A percentile compares a stretch with the other conserved stretches of the same genome.
These are phyloP conservation scores for Ptychoptera contaminata DNA, from an alignment of 2,888 invertebrate genomes.

Conservation along the genomic window DNA sequence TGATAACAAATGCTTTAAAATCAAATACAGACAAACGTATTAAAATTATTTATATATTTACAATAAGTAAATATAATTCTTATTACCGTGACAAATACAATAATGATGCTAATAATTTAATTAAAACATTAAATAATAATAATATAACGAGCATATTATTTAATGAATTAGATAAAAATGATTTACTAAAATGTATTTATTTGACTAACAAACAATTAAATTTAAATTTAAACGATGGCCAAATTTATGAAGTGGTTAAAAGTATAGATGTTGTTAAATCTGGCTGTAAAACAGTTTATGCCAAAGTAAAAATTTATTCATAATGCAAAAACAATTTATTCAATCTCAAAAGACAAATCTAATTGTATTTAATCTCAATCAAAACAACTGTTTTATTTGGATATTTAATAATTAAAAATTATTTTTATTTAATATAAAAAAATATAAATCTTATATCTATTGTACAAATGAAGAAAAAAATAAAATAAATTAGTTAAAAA, in stretches of 20 bases:
- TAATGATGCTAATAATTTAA: conserved; percentile 2
- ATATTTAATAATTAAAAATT: neutral
- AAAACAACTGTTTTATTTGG: no score
- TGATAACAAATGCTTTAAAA: no score
- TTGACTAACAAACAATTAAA: neutral
- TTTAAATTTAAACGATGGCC: conserved; percentile 1
- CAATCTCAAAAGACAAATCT: neutral
- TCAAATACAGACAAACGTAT: neutral
- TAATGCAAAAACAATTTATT: neutral
- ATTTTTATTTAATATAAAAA: neutral
- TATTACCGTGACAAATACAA: neutral
- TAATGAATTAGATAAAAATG: conserved; percentile 1
- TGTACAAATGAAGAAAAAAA: no score
- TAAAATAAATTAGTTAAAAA: no score
- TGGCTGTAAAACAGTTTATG: conserved; percentile 24
- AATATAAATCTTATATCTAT: no score
- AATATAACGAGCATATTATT: conserved; percentile 1
- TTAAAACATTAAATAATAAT: neutral
- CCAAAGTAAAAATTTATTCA: conserved; percentile 19
- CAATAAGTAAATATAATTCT: neutral
- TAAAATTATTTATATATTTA: conserved; percentile 2
- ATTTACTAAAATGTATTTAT: conserved; percentile 1
- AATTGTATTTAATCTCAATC: neutral
- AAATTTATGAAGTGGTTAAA: conserved; percentile 17
- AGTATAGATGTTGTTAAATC: conserved; percentile 16